A percentile compares a stretch with the other conserved stretches of the same genome.
phyloP scores from a whole-genome alignment of 2,888 invertebrate species.

The Coecobrya sp. region DNA sequence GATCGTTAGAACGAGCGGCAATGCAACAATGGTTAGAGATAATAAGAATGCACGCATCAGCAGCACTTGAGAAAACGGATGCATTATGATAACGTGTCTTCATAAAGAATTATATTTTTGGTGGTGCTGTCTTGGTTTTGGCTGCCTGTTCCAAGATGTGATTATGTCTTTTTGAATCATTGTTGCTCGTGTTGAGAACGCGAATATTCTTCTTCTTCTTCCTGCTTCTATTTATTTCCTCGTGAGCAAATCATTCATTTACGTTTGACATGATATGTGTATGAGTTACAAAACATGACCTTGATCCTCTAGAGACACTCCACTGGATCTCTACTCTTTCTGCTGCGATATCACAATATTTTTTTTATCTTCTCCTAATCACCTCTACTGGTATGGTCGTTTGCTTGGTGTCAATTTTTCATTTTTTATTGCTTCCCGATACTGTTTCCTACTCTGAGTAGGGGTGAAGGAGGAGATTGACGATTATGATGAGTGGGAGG shows the following conservation, averaged over 20 bases:
- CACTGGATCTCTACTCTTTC: background rate
- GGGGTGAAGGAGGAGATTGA: background rate
- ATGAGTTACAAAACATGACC: constrained; percentile 48
- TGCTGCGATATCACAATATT: background rate
- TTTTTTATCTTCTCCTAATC: constrained; percentile 39
- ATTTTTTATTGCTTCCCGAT: constrained; percentile 69
- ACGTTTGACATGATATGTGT: constrained; percentile 14
- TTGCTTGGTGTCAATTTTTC: constrained; percentile 56
- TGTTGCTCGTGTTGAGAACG: too few relatives aligned
- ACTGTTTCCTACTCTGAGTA: background rate
- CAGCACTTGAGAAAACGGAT: constrained; percentile 18
- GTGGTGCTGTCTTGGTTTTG: constrained; percentile 8
- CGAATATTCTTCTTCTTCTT: constrained; percentile 5
- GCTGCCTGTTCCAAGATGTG: too few relatives aligned
- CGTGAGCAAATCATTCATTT: constrained; percentile 39
- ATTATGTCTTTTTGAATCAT: background rate
- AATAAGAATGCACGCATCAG: constrained; percentile 8
- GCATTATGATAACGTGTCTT: constrained; percentile 45
- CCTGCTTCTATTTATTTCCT: constrained; percentile 43
- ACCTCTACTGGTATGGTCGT: constrained; percentile 1
- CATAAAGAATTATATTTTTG: constrained; percentile 33
- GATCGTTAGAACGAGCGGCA: background rate
- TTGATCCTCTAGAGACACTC: constrained; percentile 62
- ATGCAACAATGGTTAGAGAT: constrained; percentile 36
- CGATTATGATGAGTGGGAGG: constrained; percentile 31